Base-by-base conservation (phyloP, 37 sponge, comb jelly and placozoan genomes). In the Ephydatia muelleri region DNA sequence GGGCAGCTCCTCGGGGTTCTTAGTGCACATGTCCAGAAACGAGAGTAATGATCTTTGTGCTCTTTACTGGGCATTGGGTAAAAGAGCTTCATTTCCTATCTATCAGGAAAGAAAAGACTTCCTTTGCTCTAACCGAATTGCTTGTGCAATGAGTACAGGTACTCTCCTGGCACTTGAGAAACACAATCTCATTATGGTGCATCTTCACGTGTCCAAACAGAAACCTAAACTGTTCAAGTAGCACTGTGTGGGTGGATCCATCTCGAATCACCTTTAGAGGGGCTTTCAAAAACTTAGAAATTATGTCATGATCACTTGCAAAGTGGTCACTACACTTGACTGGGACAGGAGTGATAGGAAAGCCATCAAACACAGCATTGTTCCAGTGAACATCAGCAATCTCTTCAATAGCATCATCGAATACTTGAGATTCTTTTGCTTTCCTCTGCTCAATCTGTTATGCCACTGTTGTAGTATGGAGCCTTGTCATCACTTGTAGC, bases 311-410 rank as follows among this genome's bases (percentile, higher is more conserved):
- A 71, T 71, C 72, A 71, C 72, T 71, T 33, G 72, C 72, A 33
- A n/a, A 71, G 72, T 71, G 72, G 72, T 71, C 72, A 71, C 72
- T 71, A 33, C 72, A 71, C 32, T 71, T 16, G 72, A 71, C 32
- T 30, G 72, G 72, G 9, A 71, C 72, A 33, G 30, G 72, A 71
- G 14, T 71, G 16, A 71, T 71, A 33, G 72, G 31, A 71, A 71
- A 71, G 72, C 72, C 72, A 71, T 71, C 72, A 71, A 71, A 71
- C 25, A 71, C 72, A 71, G 72, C 72, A 9, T 71, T 71, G 72
- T 71, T 71, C 72, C 72, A 71, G 72, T 71, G 72, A 71, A 71
- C 72, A 71, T 71, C 72, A 33, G 32, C 72, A 71, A 71, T 71
- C 72, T 71, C 32, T 71, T 71, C 72, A 71, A 71, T 71, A 33